Base-by-base conservation (phyloP, 2,113 vertebrate genomes). In the Amphilophus citrinellus region DNA sequence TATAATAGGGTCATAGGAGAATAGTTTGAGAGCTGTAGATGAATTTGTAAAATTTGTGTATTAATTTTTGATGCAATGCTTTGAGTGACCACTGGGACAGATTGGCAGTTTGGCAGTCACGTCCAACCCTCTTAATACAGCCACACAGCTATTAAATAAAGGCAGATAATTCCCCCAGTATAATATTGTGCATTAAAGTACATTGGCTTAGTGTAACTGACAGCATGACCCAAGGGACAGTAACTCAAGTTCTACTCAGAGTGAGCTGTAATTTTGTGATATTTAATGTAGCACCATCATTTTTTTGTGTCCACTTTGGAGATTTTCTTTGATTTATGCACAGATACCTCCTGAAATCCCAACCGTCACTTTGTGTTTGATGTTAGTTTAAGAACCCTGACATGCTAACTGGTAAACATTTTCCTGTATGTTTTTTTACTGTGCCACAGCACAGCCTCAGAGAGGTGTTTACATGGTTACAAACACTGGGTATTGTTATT, bases 281-380 rank as follows among this genome's bases (percentile, higher is more conserved):
- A 73, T 56, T 73, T 73, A 73, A 53, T 73, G 44, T 10, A 1
- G 47, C 27, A 32, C 47, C 17, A 56, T 73, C 10, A 56, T 11
- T n/a, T 73, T 73, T 73, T 1, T 24, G 47, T 13, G 0, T n/a
- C 18, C 10, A 73, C 44, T 73, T 73, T 56, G 47, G 30, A 35
- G 68, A 56, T 73, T 73, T 73, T 86, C 4, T 81, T 56, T 83
- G 27, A 79, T 60, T 78, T 47, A 58, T 73, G 10, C 6, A 13
- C 42, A 77, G 53, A 77, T 47, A 62, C 35, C 60, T 76, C 20
- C 18, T 22, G 42, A 22, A 83, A 56, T 15, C 22, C n/a, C 14
- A 22, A 15, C 17, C 18, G 10, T 24, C 2, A 17, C 13, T n/a
- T 44, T 80, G 50, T 50, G 57, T 82, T 71, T 79, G 27, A 22